Evolutionary conservation across 2,888 invertebrate species (phyloP).

Genomic region (Griposia aprilina): DNA sequence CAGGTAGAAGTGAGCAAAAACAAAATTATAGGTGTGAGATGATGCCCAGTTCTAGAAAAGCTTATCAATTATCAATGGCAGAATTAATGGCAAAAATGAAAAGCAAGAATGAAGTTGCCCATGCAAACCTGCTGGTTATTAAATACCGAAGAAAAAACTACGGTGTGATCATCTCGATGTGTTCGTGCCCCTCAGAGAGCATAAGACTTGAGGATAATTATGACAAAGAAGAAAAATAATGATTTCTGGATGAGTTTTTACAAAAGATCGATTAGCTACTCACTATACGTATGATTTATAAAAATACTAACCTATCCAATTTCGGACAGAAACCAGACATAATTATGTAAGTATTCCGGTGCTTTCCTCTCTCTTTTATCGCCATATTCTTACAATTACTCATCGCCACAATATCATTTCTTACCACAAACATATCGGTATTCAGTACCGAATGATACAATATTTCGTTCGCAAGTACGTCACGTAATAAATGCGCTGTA

Average conservation of each 20-base stretch:
- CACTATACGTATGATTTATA: neutral
- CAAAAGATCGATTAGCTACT: neutral
- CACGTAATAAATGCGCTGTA: slow-evolving; percentile 66
- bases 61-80: neutral
- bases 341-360: neutral
- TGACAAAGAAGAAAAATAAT: neutral
- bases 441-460: slow-evolving; percentile 57
- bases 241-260: neutral
- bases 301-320: neutral
- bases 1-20: neutral
- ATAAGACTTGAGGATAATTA: neutral
- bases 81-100: neutral
- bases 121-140: too few relatives aligned
- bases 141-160: neutral
- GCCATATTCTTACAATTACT: slow-evolving; percentile 45
- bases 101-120: neutral
- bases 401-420: slow-evolving; percentile 50
- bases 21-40: neutral
- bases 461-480: slow-evolving; percentile 54
- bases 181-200: neutral
- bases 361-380: neutral
- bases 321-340: neutral
- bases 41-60: neutral
- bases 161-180: neutral
- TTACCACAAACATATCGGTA: slow-evolving; percentile 49